Evolutionary conservation across 1,140 invertebrate genomes (phyloP), one percentile per base, ranked within the genome.

Genomic region (Bombus consobrinus): DNA sequence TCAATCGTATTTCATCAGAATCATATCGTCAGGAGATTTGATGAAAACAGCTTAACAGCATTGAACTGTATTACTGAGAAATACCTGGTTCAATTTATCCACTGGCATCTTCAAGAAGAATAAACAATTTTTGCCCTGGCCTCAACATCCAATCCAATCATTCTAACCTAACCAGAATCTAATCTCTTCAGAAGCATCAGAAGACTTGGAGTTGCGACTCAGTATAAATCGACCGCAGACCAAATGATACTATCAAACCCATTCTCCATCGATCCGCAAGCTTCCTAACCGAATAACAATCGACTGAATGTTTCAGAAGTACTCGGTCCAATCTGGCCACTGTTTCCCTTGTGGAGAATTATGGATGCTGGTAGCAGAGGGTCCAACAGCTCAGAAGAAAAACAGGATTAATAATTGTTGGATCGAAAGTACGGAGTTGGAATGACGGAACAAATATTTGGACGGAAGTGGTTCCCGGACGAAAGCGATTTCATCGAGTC

Each of bases 381-480:
- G n/a, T 12, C 15, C 18, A 68, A 34, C 66, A 37, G 28, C 28
- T n/a, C 28, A 1, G 34, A 68, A 37, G 66, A 37, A 68, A 68
- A 68, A 68, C 69, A 43, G 10, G 28, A 73, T 73, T 73, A 73
- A 73, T 43, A 43, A 73, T 43, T 32, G 39, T 47, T 47, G n/a
- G 77, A 69, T 69, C 8, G 64, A n/a, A 34, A 15, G 18, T 34
- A 43, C 41, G 41, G 5, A 71, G 37, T 37, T n/a, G 12, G 18
- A 80, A 37, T 18, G 78, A 28, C n/a, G 53, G 71, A 34, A 75
- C 80, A 82, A 82, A 82, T 75, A 74, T 82, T 64, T 82, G 62
- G 39, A 22, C 71, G 72, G 66, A 81, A 71, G 66, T 57, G 78
- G 3, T 75, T 82, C 10, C 41, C 32, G 80, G 57, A 75, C 37